Evolutionary conservation across 1,140 invertebrate genomes (phyloP).

Genomic region (Drosophila mauritiana): DNA sequence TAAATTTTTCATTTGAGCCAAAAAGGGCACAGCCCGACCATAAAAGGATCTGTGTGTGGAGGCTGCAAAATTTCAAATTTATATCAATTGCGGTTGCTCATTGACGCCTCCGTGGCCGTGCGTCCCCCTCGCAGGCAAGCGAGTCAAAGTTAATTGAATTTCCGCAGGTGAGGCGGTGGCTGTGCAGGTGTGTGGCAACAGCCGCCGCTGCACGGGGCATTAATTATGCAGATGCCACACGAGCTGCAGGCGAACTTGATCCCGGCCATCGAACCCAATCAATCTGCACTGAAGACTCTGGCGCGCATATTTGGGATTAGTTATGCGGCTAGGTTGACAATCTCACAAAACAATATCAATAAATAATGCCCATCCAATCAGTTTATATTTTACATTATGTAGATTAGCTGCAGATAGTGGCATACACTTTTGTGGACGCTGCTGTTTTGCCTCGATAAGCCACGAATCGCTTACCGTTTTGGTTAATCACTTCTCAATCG

Average conservation of each 20-base stretch:
- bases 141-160: constrained; percentile 50
- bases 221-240: constrained; percentile 8
- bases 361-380: background rate
- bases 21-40: constrained; percentile 8
- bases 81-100: constrained; percentile 55
- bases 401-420: background rate
- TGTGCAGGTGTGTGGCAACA: background rate
- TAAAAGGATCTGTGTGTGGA: constrained; percentile 12
- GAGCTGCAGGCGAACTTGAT: constrained; percentile 1
- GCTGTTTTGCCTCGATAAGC: constrained; percentile 1
- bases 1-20: constrained; percentile 64
- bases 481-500: constrained; percentile 34
- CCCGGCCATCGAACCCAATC: constrained; percentile 13
- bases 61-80: constrained; percentile 53
- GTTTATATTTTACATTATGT: background rate
- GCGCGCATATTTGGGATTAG: too few species aligned
- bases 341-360: background rate
- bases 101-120: constrained; percentile 29
- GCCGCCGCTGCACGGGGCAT: background rate
- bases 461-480: constrained; percentile 25
- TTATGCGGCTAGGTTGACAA: too few species aligned
- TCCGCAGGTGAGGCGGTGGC: background rate
- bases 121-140: background rate
- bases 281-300: background rate
- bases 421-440: background rate